Evolutionary conservation across 2,888 invertebrate species (phyloP), one percentile per base, ranked within the genome.

Genomic region (Odiellus spinosus): DNA sequence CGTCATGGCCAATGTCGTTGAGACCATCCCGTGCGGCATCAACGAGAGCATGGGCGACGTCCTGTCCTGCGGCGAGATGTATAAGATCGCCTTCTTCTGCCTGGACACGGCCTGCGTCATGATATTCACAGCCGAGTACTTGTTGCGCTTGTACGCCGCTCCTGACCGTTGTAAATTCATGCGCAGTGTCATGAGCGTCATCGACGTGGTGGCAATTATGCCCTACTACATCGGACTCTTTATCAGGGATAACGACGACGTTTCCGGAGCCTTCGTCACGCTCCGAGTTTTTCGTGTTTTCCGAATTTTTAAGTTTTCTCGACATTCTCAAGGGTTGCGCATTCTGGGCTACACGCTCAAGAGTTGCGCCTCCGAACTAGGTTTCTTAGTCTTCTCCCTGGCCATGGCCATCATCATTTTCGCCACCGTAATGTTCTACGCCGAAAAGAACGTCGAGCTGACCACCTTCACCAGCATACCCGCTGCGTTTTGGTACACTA

Each of bases 351-450:
- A 99, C 71, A 99, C 98, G 52, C 77, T 99, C 57, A 98, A 98
- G 73, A 90, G 90, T 51, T 96, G 96, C 72, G 95, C 95, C 67
- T 91, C 90, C 67, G 96, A 96, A 72, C 77, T 99, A 59, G 98
- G 98, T 58, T 99, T 99, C 73, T 78, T 99, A 54, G 93, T 98
- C 52, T 99, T 99, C 71, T 98, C 96, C 26, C 73, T 99, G 63
- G 93, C 95, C 55, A 96, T 98, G 96, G 98, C 98, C 62, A 98
- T 99, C 68, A 96, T 99, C 63, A 99, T 99, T 64, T 99, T 99
- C 69, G 96, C 98, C 54, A 99, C 98, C 36, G 93, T 99, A 60
- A 99, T 99, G 95, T 99, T 91, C 74, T 99, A 99, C 73, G 95
- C 96, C 44, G 98, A 99, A 75, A 98, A 98, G 73, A 95, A 95